Evolutionary conservation across 2,113 vertebrate species (phyloP), one percentile per base, ranked within the genome.

Genomic region (Opisthocomus hoazin): DNA sequence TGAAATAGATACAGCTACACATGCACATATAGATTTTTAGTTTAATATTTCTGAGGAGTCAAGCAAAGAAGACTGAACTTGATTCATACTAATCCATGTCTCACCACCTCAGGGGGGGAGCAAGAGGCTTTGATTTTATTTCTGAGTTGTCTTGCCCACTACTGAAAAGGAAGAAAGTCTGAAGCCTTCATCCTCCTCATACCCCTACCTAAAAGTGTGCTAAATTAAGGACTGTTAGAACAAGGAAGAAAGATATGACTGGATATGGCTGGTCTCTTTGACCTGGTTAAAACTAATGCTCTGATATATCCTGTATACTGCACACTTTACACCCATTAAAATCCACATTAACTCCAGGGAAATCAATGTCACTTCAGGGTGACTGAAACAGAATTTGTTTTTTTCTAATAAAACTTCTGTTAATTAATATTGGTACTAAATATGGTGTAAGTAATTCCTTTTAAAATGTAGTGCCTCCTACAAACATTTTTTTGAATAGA

Each of bases 91-190:
- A 97, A 94, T 93, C 79, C 69, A 57, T 46, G 54, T 74, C 77
- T 68, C 74, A 41, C 58, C 96, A 21, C 78, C 85, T 92, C 9
- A 1, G 3, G 1, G 46, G 4, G 6, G 10, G 6, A 64, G 32
- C 16, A 58, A 18, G 54, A 15, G 15, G n/a, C 45, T 97, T 97
- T 92, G 73, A 87, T 96, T 94, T 93, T 85, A 19, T 79, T 51
- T 89, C 89, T 93, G 64, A 93, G 50, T 48, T 96, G 91, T 93
- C 56, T 95, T 96, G 30, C 56, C 20, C 26, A 43, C 30, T 60
- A 54, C 11, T 90, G 77, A 32, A 90, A 96, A 93, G 61, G 71
- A 81, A 92, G 69, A 93, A 81, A 92, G 69, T 18, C 71, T 89
- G 45, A 34, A 64, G 51, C 48, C 12, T 18, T 48, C 20, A 13